phyloP scores from a whole-genome alignment of 1,140 invertebrate species.

The Formica selysi region DNA sequence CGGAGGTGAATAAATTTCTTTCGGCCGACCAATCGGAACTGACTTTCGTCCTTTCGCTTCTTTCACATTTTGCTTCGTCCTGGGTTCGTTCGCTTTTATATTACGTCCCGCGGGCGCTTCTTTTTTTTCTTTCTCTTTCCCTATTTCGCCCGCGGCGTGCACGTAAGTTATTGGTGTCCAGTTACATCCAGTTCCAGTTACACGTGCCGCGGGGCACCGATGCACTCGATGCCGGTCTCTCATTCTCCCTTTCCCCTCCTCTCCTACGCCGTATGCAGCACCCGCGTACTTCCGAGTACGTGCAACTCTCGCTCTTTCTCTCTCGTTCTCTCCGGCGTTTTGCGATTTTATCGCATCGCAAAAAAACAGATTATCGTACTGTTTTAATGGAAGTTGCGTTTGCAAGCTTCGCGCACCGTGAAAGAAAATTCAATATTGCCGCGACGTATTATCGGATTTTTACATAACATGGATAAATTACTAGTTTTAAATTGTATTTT shows the following conservation, averaged over 20 bases:
- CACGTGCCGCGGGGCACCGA: conserved; percentile 78
- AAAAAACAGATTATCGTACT: conserved; percentile 43
- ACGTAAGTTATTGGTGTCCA: conserved; percentile 73
- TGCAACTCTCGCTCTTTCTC: neutral
- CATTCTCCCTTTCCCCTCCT: neutral
- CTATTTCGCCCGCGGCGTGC: conserved; percentile 55
- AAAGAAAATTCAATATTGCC: conserved; percentile 3
- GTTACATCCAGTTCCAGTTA: conserved; percentile 81
- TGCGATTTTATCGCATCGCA: conserved; percentile 48
- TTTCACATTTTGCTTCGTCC: conserved; percentile 26
- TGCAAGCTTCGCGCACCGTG: neutral
- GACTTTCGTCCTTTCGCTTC: conserved; percentile 24
- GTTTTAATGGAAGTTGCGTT: conserved; percentile 13
- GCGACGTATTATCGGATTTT: conserved; percentile 24
- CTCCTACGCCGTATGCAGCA: conserved; percentile 45
- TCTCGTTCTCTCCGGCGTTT: neutral
- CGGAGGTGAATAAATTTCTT: conserved; percentile 32
- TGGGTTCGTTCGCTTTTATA: conserved; percentile 57
- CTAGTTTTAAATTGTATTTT: neutral
- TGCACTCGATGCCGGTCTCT: conserved; percentile 73
- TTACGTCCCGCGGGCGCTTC: neutral
- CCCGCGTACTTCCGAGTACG: conserved; percentile 60
- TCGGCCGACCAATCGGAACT: neutral
- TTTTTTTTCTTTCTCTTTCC: conserved; percentile 53
- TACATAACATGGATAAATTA: neutral